A percentile compares a stretch with the other conserved stretches of the same genome.
Conservation (phyloP, 2,888 invertebrate genomes). For the Iselma pallidipennis region DNA sequence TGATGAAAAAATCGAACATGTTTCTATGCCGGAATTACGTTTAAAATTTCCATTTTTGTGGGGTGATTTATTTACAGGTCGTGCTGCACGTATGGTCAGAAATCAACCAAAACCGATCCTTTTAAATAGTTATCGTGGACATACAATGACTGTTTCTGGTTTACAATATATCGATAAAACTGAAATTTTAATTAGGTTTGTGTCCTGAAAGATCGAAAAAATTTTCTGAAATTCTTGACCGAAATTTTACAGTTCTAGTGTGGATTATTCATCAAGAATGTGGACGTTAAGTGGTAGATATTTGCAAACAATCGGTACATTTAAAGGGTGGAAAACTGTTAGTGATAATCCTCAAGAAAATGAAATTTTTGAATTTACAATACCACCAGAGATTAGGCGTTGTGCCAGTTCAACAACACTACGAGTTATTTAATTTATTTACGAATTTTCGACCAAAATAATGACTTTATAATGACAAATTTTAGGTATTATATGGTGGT, state of each 20-base stretch:
- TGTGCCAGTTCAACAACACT: constrained; percentile 77
- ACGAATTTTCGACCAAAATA: not conserved
- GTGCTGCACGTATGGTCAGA: constrained; percentile 68
- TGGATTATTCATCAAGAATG: constrained; percentile 68
- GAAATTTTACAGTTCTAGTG: constrained; percentile 44
- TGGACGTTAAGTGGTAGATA: constrained; percentile 73
- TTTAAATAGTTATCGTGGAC: constrained; percentile 72
- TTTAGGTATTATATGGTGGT: constrained; percentile 50
- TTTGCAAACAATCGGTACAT: constrained; percentile 76
- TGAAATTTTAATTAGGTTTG: constrained; percentile 69
- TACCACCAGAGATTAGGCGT: constrained; percentile 76
- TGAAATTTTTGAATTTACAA: constrained; percentile 57
- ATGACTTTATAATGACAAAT: constrained; percentile 6
- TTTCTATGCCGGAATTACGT: constrained; percentile 67
- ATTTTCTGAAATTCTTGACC: constrained; percentile 2
- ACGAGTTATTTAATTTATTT: constrained; percentile 63
- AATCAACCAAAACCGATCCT: constrained; percentile 68
- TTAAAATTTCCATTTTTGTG: constrained; percentile 75
- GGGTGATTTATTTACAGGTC: constrained; percentile 68
- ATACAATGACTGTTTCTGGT: constrained; percentile 68
- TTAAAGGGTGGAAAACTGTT: constrained; percentile 61
- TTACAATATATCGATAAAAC: constrained; percentile 69
- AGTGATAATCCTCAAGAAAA: constrained; percentile 41
- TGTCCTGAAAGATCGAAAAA: not conserved
- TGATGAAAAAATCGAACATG: constrained; percentile 56